These are phyloP conservation scores for Mesembrinibis cayennensis DNA, from an alignment of 2,113 vertebrate genomes.

Conservation along the genomic window DNA sequence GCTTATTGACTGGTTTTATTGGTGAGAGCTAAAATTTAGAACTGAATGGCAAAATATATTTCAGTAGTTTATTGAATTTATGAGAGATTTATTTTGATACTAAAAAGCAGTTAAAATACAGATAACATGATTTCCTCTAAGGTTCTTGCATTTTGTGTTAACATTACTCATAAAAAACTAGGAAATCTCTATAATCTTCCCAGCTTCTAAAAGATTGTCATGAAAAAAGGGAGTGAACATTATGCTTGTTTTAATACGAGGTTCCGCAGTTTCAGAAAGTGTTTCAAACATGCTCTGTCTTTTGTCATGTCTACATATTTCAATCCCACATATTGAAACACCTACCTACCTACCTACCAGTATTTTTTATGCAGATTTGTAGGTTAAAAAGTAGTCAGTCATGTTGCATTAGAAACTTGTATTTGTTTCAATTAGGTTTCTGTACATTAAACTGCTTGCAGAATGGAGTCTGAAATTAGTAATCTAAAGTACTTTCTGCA, in stretches of 20 bases:
- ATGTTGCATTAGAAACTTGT: not conserved
- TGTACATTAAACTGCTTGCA: not conserved
- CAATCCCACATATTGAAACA: not conserved
- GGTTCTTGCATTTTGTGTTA: not conserved
- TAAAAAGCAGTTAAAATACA: not conserved
- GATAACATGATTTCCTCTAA: not conserved
- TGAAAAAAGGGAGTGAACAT: not conserved
- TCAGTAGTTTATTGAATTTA: not conserved
- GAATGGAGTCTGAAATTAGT: not conserved
- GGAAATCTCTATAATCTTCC: not conserved
- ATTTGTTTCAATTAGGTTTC: not conserved
- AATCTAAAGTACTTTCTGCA: not conserved
- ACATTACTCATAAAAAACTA: not conserved
- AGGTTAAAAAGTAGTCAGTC: not conserved
- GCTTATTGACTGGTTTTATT: not conserved
- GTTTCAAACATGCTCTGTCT: not conserved
- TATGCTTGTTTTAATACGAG: not conserved
- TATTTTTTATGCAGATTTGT: not conserved
- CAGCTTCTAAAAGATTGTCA: not conserved
- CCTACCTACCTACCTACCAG: fast-evolving
- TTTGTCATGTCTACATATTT: not conserved
- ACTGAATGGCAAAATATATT: not conserved
- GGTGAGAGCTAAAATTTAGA: not conserved
- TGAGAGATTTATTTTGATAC: not conserved
- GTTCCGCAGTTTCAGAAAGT: not conserved